phyloP scores from a whole-genome alignment of 2,797 vertebrate species.

The Hozukius guyotensis region DNA sequence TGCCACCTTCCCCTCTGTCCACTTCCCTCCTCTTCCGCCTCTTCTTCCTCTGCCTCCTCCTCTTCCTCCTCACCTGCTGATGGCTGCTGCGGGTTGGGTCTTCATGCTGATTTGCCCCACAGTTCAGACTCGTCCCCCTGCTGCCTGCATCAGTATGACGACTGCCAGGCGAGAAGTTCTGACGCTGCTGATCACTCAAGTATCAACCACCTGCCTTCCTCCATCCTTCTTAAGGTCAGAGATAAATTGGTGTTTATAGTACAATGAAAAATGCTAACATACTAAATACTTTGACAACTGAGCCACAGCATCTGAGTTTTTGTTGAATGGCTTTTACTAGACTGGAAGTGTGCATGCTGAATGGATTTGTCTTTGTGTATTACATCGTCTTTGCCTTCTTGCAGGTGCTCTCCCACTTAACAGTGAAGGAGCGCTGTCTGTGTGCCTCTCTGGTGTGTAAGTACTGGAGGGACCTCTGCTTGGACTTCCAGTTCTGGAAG shows the following conservation, averaged over 20 bases:
- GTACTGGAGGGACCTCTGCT: conserved; percentile 98
- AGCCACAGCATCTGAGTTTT: not conserved
- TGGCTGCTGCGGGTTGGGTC: conserved; percentile 72
- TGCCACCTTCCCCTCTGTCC: conserved; percentile 81
- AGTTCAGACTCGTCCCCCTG: conserved; percentile 78
- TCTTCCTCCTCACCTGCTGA: conserved; percentile 74
- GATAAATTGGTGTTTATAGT: not conserved
- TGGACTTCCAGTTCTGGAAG: conserved; percentile 99
- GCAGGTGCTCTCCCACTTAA: conserved; percentile 96
- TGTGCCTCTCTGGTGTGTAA: conserved; percentile 97
- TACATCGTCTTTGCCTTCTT: not conserved
- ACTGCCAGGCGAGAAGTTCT: conserved; percentile 77
- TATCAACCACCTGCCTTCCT: conserved; percentile 96
- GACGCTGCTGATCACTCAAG: conserved; percentile 85
- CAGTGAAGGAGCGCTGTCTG: conserved; percentile 95
- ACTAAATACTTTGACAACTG: not conserved
- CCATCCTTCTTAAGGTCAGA: conserved; percentile 96
- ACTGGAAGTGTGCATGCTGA: not conserved
- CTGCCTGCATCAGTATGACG: conserved; percentile 79
- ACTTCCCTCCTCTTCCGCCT: conserved; percentile 77
- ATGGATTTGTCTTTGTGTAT: not conserved
- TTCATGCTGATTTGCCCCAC: conserved; percentile 71
- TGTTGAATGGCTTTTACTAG: not conserved
- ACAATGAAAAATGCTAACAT: not conserved
- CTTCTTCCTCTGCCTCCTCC: conserved; percentile 68